Evolutionary conservation across 2,888 invertebrate species (phyloP), one percentile per base, ranked within the genome.

Genomic region (Drosophila multiciliata): DNA sequence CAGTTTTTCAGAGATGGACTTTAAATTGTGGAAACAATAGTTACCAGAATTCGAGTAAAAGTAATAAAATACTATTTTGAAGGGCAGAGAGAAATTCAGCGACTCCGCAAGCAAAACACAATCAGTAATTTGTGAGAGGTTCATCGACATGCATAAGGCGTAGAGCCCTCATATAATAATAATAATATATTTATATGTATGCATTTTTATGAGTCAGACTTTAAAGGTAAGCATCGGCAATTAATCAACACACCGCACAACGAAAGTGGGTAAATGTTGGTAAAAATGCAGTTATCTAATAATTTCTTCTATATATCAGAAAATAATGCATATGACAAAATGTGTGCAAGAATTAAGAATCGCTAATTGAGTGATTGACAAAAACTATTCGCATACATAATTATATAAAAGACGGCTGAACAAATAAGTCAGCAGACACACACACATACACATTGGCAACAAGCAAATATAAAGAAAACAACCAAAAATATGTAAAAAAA

Each of bases 81-180:
- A 42, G 60, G 17, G 70, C 61, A 57, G 64, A 9, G 20, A 33
- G 11, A 54, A 42, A 23, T 54, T 20, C 20, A 33, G 32, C 23
- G 42, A 52, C 20, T 58, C 67, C 61, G 42, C 20, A 36, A 54
- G 50, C 26, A 49, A 63, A 58, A 48, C 35, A 42, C 23, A 40
- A 40, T 36, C 33, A 40, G 55, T 49, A 49, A 33, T 33, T 54
- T 35, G 53, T 36, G 55, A 60, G 70, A 32, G 69, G 86, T 85
- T 85, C 78, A 85, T 85, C 74, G 80, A 80, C 86, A 85, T 85
- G 71, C 88, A 82, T 23, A 63, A 57, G 33, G 78, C 80, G 85
- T 88, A 70, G 63, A 78, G 72, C 52, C 58, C 62, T 61, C 65
- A 60, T 73, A 66, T 64, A 50, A 38, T 26, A 65, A 45, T 20